A percentile compares a stretch with the other conserved stretches of the same genome.
These are phyloP conservation scores for Lordiphosa fenestrarum DNA, from an alignment of 2,888 invertebrate genomes.

Conservation along the genomic window DNA sequence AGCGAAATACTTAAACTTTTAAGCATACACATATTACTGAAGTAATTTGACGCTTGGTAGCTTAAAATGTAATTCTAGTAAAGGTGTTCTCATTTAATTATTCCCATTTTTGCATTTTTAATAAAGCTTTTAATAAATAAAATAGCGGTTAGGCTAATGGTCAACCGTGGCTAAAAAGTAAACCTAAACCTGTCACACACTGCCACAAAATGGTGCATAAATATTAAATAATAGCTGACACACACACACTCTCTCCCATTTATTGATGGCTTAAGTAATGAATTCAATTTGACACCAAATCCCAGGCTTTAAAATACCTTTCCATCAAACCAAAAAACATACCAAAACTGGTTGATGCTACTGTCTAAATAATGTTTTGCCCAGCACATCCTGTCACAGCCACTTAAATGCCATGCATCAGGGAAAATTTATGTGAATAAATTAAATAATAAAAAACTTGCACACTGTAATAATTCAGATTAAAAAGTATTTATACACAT, in stretches of 20 bases:
- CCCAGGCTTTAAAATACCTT: constrained; percentile 7
- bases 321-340: neutral
- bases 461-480: constrained; percentile 61
- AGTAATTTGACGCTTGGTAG: no score
- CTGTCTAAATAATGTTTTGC: neutral
- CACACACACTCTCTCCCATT: neutral
- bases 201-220: constrained; percentile 3
- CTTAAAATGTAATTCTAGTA: neutral
- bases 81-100: no score
- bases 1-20: no score
- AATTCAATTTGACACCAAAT: constrained; percentile 24
- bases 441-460: constrained; percentile 54
- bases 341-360: no score
- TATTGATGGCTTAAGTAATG: constrained; percentile 52
- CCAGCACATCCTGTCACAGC: constrained; percentile 35
- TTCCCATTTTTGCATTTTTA: constrained; percentile 21
- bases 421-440: constrained; percentile 64
- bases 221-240: constrained; percentile 3
- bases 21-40: no score
- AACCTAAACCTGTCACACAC: constrained; percentile 26
- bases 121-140: constrained; percentile 15
- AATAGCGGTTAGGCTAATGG: constrained; percentile 31
- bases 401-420: constrained; percentile 64
- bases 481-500: constrained; percentile 63
- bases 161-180: constrained; percentile 20